Conservation (phyloP, 2,113 vertebrate species). For the Manacus vitellinus region DNA sequence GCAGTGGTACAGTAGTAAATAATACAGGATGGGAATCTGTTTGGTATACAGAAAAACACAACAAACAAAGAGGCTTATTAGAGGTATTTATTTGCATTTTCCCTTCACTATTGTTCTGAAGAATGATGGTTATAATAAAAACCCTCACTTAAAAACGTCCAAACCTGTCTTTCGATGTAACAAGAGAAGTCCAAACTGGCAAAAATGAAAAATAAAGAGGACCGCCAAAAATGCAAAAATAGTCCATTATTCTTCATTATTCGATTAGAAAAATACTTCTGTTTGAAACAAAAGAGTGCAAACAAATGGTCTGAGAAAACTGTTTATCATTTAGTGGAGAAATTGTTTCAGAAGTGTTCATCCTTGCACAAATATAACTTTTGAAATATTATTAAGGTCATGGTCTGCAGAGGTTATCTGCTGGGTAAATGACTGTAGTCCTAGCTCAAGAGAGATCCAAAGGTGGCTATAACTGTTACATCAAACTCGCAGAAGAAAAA, state of each 20-base stretch:
- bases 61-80: accelerated
- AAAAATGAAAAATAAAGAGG: not conserved
- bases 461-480: not conserved
- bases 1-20: not conserved
- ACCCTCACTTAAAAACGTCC: not conserved
- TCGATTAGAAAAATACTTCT: not conserved
- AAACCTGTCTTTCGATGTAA: not conserved
- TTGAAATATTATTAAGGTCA: not conserved
- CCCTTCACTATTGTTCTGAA: not conserved
- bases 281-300: not conserved
- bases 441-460: not conserved
- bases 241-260: not conserved
- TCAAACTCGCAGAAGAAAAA: not conserved
- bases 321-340: not conserved
- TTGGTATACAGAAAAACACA: not conserved
- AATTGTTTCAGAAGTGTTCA: not conserved
- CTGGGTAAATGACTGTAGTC: not conserved
- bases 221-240: not conserved
- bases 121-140: not conserved
- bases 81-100: not conserved
- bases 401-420: not conserved
- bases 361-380: not conserved
- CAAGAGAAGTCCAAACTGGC: not conserved
- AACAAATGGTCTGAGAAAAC: not conserved
- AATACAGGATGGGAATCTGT: not conserved